Evolutionary conservation across 2,888 invertebrate species (phyloP).

Genomic region (Syritta pipiens): DNA sequence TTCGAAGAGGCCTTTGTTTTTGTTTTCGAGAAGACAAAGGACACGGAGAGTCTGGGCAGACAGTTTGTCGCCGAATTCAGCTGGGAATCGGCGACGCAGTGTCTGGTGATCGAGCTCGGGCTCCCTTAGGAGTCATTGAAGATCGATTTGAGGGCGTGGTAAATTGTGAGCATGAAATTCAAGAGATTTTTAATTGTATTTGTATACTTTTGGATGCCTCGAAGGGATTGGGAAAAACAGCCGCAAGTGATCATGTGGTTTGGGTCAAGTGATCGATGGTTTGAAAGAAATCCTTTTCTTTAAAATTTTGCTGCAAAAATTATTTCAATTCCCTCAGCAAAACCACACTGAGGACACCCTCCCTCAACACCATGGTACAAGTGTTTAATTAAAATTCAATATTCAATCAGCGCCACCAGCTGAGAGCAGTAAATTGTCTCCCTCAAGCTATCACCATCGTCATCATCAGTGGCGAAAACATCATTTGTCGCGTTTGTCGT

Average conservation of each 20-base stretch:
- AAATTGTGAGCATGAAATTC: slow-evolving; percentile 29
- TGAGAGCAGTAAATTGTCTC: slow-evolving; percentile 37
- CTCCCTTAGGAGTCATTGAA: slow-evolving; percentile 36
- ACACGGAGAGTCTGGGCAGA: slow-evolving; percentile 69
- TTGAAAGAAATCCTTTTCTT: no score
- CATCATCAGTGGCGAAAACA: slow-evolving; percentile 2
- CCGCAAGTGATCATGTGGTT: no score
- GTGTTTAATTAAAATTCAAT: slow-evolving; percentile 60
- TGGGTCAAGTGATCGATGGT: no score
- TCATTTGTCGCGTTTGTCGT: background rate
- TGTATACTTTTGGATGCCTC: no score
- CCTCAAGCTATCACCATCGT: background rate
- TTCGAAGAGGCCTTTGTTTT: slow-evolving; percentile 70
- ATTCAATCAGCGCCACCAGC: slow-evolving; percentile 52
- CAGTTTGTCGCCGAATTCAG: slow-evolving; percentile 73
- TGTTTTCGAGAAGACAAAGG: slow-evolving; percentile 61
- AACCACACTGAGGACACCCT: no score
- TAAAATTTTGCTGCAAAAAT: no score
- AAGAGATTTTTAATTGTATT: slow-evolving; percentile 26
- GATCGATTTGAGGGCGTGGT: slow-evolving; percentile 34
- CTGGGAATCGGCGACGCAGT: slow-evolving; percentile 1
- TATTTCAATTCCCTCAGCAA: no score
- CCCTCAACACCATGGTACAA: background rate
- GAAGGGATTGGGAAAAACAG: no score
- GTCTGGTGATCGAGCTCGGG: background rate